Base-by-base conservation (phyloP, 2,888 invertebrate species). In the Liodrosophila aerea region DNA sequence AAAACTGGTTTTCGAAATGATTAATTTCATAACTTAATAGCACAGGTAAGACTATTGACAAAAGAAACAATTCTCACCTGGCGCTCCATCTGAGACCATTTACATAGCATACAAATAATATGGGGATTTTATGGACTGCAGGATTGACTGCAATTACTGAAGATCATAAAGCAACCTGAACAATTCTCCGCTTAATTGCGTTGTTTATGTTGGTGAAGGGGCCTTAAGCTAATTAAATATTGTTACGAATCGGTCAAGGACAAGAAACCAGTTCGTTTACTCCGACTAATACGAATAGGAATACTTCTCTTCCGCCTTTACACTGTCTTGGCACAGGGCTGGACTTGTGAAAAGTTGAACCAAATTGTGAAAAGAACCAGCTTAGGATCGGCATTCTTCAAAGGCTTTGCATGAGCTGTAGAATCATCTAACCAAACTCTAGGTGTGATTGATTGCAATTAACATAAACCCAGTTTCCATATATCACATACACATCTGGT, bases 1-100 rank as follows among this genome's bases (percentile, higher is more conserved):
- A 46, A 63, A 81, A 81, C 81, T 68, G 85, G 81, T 81, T 81
- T 84, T 76, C 64, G 52, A 44, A 59, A 82, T 85, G 85, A 81
- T 85, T 85, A 81, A 81, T 81, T 69, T 82, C 68, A 85, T 75
- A 85, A 73, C 73, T 78, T 54, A 77, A 65, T 72, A 76, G 39
- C 57, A 58, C 47, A 15, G 34, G 40, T 51, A 51, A 63, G 36
- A 61, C 34, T 63, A 22, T 22, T 22, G 22, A 22, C 22, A 44
- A 56, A 75, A 72, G 63, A 80, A 58, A 80, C 52, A 50, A 58
- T 76, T 67, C 83, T 61, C 68, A 65, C 39, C 37, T 60, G 13
- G 49, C 30, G 49, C 30, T 44, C 41, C 34, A 64, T 13, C 29
- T 18, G 22, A 29, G 16, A 29, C 41, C 41, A 51, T 63, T 64